Base-by-base conservation (phyloP, 2,888 invertebrate genomes). In the Tuta absoluta region DNA sequence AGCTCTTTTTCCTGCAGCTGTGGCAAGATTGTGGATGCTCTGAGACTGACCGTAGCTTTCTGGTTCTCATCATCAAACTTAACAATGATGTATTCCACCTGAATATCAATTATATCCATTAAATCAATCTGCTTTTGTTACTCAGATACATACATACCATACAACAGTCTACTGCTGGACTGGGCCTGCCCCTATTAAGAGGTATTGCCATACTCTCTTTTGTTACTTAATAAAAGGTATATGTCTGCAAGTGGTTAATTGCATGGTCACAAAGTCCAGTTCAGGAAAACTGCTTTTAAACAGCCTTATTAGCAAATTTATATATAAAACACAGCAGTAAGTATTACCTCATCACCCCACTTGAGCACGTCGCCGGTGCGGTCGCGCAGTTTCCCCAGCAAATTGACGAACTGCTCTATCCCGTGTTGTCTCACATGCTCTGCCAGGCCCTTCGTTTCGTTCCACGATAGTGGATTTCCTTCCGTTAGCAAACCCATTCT, bases 381-480 rank as follows among this genome's bases (percentile, higher is more conserved):
- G 75, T 98, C 96, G 78, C 96, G 94, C 21, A 99, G 92, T 76
- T 95, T 95, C 76, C 95, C 95, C 87, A 98, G 99, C 65, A 98
- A 92, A 89, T 98, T 97, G 76, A 99, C 97, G 84, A 99, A 99
- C 87, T 99, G 99, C 71, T 94, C 95, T 71, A 99, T 95, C 58
- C 99, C 99, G 87, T 99, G 98, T 77, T 96, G 94, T 71, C 98
- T 94, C 41, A 99, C 98, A 85, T 98, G 98, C 74, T 97, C 95
- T 0, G 98, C 95, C 69, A 96, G 91, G 62, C 95, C 95, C 84
- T 98, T 97, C 1, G 99, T 99, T 86, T 99, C 98, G 78, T 96
- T 96, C 99, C 99, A 99, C 61, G 94, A 93, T 56, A 99, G 92
- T 53, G 99, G 99, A 78, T 95, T 97, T 69, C 99, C 99, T 93